These are phyloP conservation scores for Drosophila ercepeae DNA, from an alignment of 1,140 invertebrate species.

Conservation along the genomic window DNA sequence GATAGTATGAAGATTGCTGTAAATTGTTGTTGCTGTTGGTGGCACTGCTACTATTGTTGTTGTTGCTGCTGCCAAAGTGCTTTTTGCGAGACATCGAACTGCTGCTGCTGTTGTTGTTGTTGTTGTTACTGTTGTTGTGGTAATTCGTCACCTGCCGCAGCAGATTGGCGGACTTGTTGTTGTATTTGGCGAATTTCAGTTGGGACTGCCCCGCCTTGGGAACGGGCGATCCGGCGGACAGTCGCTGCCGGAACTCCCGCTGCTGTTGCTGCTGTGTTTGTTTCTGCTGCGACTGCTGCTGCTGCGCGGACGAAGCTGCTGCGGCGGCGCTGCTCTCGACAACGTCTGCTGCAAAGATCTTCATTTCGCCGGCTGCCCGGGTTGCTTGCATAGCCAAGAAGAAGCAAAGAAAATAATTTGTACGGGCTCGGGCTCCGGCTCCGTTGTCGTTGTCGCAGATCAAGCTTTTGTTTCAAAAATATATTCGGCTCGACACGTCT, in stretches of 20 bases:
- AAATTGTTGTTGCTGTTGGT: slow-evolving; percentile 1
- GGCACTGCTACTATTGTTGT: not conserved
- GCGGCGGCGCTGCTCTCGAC: slow-evolving; percentile 17
- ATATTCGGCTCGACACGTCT: slow-evolving; percentile 18
- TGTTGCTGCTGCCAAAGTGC: slow-evolving; percentile 42
- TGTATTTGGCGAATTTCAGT: slow-evolving; percentile 62
- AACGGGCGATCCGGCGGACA: slow-evolving; percentile 16
- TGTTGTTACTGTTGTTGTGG: slow-evolving; percentile 24
- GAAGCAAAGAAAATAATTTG: not conserved
- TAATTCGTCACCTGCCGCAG: slow-evolving; percentile 50
- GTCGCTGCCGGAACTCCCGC: slow-evolving; percentile 38
- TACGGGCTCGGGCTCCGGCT: no score
- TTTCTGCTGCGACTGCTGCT: slow-evolving; percentile 35
- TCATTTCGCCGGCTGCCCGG: slow-evolving; percentile 43
- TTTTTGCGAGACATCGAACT: slow-evolving; percentile 55
- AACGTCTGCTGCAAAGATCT: slow-evolving; percentile 63
- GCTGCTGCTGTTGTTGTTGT: slow-evolving; percentile 40
- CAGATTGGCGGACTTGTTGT: slow-evolving; percentile 50
- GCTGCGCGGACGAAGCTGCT: slow-evolving; percentile 24
- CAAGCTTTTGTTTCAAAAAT: slow-evolving; percentile 46
- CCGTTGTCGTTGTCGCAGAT: slow-evolving; percentile 1
- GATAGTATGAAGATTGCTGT: slow-evolving; percentile 35
- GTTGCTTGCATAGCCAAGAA: slow-evolving; percentile 53
- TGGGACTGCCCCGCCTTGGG: slow-evolving; percentile 27
- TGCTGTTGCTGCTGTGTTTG: slow-evolving; percentile 41